These are phyloP conservation scores for Centropus bengalensis DNA, from an alignment of 2,113 vertebrate species.

Conservation along the genomic window DNA sequence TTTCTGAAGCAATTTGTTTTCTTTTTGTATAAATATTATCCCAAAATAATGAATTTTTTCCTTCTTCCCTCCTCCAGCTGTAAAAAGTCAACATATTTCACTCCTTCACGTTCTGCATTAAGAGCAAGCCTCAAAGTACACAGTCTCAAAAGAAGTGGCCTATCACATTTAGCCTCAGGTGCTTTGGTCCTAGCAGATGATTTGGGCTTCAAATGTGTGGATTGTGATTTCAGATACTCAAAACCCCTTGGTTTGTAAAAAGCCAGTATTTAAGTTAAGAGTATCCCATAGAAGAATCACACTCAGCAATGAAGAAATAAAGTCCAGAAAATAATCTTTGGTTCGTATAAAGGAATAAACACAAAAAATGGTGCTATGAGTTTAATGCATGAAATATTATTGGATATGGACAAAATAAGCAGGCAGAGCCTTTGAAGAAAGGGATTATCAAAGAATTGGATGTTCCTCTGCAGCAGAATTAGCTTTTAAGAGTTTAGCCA, in stretches of 20 bases:
- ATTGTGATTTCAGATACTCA: not conserved
- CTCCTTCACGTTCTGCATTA: not conserved
- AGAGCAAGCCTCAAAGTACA: not conserved
- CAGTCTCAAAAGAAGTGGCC: not conserved
- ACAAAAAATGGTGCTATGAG: not conserved
- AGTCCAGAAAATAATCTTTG: not conserved
- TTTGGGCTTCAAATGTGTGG: not conserved
- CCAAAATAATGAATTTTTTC: not conserved
- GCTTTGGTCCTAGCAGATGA: not conserved
- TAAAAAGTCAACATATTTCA: not conserved
- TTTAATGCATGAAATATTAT: not conserved
- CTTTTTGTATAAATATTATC: not conserved
- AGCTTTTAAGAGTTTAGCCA: not conserved
- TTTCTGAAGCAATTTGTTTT: not conserved
- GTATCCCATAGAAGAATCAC: not conserved
- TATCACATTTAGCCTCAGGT: not conserved
- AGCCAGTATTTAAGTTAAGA: not conserved
- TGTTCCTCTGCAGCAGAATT: not conserved
- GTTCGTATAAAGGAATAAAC: not conserved
- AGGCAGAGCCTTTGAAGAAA: not conserved
- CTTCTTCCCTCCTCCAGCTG: not conserved
- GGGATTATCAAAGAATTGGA: not conserved
- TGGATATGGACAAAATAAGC: not conserved
- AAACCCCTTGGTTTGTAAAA: not conserved
- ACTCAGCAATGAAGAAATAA: not conserved